Evolutionary conservation across 2,797 vertebrate genomes (phyloP).

Genomic region (Sebastes itinus): DNA sequence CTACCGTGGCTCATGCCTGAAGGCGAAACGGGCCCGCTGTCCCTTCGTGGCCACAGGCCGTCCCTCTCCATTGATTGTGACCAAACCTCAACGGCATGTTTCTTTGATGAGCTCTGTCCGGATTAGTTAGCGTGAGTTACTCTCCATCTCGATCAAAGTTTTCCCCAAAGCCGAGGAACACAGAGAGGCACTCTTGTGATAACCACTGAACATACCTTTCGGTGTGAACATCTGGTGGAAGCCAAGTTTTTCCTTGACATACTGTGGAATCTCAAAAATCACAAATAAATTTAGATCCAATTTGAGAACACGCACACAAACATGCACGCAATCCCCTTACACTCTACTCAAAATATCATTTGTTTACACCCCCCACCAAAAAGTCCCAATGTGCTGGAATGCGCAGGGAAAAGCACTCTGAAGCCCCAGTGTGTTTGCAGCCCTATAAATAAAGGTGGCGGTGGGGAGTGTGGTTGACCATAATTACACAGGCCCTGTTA

Average conservation of each 20-base stretch:
- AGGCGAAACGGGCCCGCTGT: constrained; percentile 56
- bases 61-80: constrained; percentile 68
- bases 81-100: constrained; percentile 71
- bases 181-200: constrained; percentile 18
- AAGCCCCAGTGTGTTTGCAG: constrained; percentile 77
- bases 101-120: constrained; percentile 81
- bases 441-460: constrained; percentile 84
- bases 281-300: background rate
- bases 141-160: constrained; percentile 62
- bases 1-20: constrained; percentile 50
- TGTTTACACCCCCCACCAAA: constrained; percentile 73
- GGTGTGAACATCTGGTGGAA: constrained; percentile 18
- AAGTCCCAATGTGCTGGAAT: constrained; percentile 75
- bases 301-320: background rate
- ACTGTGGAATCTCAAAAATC: constrained; percentile 15
- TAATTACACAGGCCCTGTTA: constrained; percentile 84
- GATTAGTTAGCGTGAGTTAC: constrained; percentile 67
- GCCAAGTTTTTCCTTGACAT: constrained; percentile 13
- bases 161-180: constrained; percentile 27
- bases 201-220: background rate
- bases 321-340: constrained; percentile 23
- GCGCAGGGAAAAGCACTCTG: constrained; percentile 69
- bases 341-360: constrained; percentile 73
- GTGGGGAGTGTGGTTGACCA: constrained; percentile 82
- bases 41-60: constrained; percentile 66